Percentiles rank a stretch among this genome's conserved stretches.
Evolutionary conservation across 2,888 invertebrate genomes (phyloP).

Genomic region (Myathropa florea): DNA sequence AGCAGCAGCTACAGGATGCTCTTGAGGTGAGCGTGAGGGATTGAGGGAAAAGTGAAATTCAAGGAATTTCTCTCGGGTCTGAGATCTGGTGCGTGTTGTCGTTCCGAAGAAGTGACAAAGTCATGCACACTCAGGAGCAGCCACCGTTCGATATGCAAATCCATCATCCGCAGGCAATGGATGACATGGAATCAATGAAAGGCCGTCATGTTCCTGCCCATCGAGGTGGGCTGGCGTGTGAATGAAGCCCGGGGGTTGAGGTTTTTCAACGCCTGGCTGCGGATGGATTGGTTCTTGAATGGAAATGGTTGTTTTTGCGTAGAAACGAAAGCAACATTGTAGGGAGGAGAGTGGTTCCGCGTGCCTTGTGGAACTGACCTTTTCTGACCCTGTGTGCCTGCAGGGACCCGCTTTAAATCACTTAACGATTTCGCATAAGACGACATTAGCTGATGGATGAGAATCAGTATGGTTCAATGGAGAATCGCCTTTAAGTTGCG

Average conservation of each 20-base stretch:
- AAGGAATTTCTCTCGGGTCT: conserved; percentile 37
- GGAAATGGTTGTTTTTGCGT: not conserved
- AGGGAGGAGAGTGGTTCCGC: not conserved
- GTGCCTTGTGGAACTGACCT: not conserved
- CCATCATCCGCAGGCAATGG: conserved; percentile 51
- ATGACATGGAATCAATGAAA: conserved; percentile 42
- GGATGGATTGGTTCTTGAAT: not conserved
- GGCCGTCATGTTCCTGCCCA: not conserved
- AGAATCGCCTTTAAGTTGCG: no score
- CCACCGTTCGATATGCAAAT: conserved; percentile 47
- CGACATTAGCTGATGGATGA: no score
- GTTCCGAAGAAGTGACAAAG: conserved; percentile 30
- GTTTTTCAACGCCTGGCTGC: not conserved
- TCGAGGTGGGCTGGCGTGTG: not conserved
- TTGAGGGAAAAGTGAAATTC: conserved; percentile 48
- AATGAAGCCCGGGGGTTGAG: conserved; percentile 26
- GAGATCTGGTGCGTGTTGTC: conserved; percentile 16
- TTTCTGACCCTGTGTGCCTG: not conserved
- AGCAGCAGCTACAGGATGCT: conserved; percentile 36
- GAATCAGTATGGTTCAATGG: no score
- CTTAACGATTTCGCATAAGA: not conserved
- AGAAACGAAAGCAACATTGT: not conserved
- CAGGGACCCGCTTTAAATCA: not conserved
- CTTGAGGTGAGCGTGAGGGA: conserved; percentile 3
- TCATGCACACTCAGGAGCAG: not conserved